Conservation (phyloP, 1,140 invertebrate species). For the Oppia nitens region DNA sequence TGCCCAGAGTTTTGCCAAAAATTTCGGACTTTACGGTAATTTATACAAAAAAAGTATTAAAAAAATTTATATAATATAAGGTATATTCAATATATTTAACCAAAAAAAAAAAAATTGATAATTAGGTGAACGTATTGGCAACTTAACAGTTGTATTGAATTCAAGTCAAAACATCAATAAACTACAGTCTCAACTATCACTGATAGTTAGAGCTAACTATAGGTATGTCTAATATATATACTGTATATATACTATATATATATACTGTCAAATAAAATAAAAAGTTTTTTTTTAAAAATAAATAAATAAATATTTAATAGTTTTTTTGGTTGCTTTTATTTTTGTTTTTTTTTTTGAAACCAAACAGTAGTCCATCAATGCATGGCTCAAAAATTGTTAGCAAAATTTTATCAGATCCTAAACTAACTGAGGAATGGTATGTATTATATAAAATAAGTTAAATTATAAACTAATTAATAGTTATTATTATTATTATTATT, state of each 20-base stretch:
- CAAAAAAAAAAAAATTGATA: conserved; percentile 13
- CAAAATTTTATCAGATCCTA: conserved; percentile 56
- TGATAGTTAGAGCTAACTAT: conserved; percentile 46
- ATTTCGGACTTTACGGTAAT: conserved; percentile 77
- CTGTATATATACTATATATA: too few species aligned
- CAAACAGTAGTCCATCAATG: conserved; percentile 40
- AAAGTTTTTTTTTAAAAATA: too few species aligned
- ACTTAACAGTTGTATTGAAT: conserved; percentile 60
- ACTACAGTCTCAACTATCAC: conserved; percentile 69
- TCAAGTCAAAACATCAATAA: conserved; percentile 38
- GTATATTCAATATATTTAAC: not conserved
- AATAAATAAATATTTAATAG: too few species aligned
- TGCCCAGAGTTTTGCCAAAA: conserved; percentile 93
- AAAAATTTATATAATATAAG: not conserved
- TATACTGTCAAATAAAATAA: too few species aligned
- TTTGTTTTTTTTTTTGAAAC: too few species aligned
- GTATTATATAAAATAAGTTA: not conserved
- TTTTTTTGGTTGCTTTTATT: too few species aligned
- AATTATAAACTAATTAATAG: not conserved
- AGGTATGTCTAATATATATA: too few species aligned
- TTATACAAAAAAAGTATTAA: conserved; percentile 32
- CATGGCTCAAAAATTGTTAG: conserved; percentile 70
- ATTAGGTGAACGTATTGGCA: conserved; percentile 73
- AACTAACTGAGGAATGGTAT: conserved; percentile 59
- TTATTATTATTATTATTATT: conserved; percentile 8